Base-by-base conservation (phyloP, 1,140 invertebrate genomes). In the Temnothorax curvispinosus region DNA sequence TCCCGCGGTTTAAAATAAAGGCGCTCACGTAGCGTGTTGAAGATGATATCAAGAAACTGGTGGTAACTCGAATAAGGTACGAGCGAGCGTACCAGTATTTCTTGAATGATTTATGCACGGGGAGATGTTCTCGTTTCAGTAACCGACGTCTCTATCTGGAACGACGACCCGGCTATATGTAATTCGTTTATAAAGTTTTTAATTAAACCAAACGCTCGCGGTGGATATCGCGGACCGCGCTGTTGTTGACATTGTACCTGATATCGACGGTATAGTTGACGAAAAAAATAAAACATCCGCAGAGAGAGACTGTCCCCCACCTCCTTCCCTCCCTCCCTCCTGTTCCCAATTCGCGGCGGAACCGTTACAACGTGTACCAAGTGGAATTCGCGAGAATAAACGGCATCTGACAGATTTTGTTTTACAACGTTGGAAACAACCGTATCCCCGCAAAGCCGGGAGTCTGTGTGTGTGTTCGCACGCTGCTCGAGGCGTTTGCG, bases 151-250 rank as follows among this genome's bases (percentile, higher is more conserved):
- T 75, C 8, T 75, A 75, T 75, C 54, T 62, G 52, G n/a, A 84
- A 56, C 54, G 60, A 82, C 67, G 67, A 32, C 38, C 52, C 32
- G 18, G n/a, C 78, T 62, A 75, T 62, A 75, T 54, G 80, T 84
- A 84, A 32, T 88, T 82, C 84, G 58, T 82, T 60, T 78, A 85
- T 44, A 35, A 56, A 62, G 82, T 74, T 82, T 86, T 90, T 89
- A 90, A 90, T 90, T 89, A 89, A 90, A 89, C 85, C 18, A 89
- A 89, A 87, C 78, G 74, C 87, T 75, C 58, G 72, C 44, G 56
- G 58, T 72, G 65, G n/a, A 72, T 69, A 64, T 50, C 72, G 38
- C 18, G 18, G 27, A 32, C 27, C 27, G 52, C n/a, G 69, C 44
- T 52, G 74, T 65, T 80, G 82, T 88, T 86, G 72, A 87, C 81